Evolutionary conservation across 1,140 invertebrate species (phyloP).

Genomic region (Caenorhabditis tropicalis): DNA sequence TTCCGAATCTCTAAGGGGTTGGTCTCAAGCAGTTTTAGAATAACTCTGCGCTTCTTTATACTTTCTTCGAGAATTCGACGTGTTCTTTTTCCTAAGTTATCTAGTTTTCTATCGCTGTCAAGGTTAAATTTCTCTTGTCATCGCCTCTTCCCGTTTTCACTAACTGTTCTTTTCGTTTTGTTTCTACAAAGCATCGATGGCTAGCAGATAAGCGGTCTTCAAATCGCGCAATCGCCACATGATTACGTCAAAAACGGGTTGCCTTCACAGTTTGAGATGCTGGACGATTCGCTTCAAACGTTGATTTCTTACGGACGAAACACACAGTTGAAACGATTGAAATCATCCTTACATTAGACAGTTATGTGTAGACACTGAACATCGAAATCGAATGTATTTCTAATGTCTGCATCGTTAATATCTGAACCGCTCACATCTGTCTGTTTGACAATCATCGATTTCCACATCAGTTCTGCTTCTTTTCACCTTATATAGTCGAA

Average conservation of each 20-base stretch:
- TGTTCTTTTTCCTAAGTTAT: background rate
- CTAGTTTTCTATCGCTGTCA: background rate
- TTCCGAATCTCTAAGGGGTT: no score
- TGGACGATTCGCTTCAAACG: constrained; percentile 31
- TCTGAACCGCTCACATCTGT: background rate
- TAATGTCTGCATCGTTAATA: background rate
- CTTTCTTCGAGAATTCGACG: background rate
- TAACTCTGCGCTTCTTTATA: no score
- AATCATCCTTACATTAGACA: background rate
- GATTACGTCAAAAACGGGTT: constrained; percentile 43
- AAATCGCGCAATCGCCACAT: constrained; percentile 27
- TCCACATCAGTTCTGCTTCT: no score
- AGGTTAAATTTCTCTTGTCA: constrained; percentile 31
- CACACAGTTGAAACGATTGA: constrained; percentile 27
- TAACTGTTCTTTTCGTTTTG: constrained; percentile 11
- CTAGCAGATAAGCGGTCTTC: constrained; percentile 37
- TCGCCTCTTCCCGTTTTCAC: constrained; percentile 17
- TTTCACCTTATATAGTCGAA: no score
- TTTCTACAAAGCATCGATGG: background rate
- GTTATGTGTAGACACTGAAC: constrained; percentile 13
- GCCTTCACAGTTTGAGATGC: constrained; percentile 7
- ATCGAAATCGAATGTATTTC: constrained; percentile 8
- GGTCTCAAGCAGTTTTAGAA: no score
- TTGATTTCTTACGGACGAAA: constrained; percentile 7
- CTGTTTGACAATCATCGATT: background rate